These are phyloP conservation scores for Vidua macroura DNA, from an alignment of 2,113 vertebrate species.

Conservation along the genomic window DNA sequence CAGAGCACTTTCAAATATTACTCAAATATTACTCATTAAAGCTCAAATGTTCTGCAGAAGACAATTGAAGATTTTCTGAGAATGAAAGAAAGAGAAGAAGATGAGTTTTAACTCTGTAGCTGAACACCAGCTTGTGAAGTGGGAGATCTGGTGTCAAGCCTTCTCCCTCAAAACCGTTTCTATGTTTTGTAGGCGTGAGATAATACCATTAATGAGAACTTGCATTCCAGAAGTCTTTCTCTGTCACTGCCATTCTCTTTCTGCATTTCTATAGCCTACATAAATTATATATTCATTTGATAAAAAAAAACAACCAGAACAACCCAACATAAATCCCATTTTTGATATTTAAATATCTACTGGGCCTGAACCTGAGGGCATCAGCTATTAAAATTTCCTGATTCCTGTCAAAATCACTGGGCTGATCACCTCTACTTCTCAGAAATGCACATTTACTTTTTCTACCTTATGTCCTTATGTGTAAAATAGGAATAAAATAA, in stretches of 20 bases:
- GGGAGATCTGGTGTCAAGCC: not conserved
- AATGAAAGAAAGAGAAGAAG: not conserved
- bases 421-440: not conserved
- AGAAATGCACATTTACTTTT: not conserved
- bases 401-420: not conserved
- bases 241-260: not conserved
- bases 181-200: not conserved
- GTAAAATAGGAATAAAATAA: not conserved
- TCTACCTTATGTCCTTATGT: fast-evolving
- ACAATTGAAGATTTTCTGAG: not conserved
- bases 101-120: not conserved
- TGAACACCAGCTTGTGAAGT: not conserved
- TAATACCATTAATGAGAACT: not conserved
- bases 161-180: not conserved
- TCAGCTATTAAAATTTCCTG: not conserved
- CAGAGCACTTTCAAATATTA: not conserved
- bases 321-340: not conserved
- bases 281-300: not conserved
- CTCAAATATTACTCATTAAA: not conserved
- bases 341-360: not conserved
- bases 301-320: not conserved
- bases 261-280: not conserved
- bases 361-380: not conserved
- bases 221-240: not conserved
- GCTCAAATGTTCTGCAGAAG: not conserved